Conservation (phyloP, 2,888 invertebrate genomes). For the Monopis laevigella region DNA sequence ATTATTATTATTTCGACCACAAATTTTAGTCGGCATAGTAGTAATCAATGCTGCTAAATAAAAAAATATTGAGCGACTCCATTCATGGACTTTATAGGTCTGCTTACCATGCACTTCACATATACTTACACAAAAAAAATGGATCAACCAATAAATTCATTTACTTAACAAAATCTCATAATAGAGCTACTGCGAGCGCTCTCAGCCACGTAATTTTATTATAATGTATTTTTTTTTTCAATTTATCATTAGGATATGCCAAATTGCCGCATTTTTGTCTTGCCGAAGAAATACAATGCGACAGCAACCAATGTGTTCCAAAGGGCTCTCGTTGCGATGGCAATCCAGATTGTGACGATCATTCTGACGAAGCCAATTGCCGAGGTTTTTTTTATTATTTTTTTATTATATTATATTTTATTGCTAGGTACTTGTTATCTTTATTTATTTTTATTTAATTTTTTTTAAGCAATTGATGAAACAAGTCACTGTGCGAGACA, state of each 20-base stretch:
- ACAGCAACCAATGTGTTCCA: constrained; percentile 69
- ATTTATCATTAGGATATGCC: background rate
- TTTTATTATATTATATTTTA: background rate
- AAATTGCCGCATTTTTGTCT: background rate
- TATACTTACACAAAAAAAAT: no score
- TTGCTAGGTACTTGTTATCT: background rate
- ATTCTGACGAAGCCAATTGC: constrained; percentile 42
- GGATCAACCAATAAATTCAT: no score
- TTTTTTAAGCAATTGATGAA: background rate
- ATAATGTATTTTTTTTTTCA: no score
- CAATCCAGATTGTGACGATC: constrained; percentile 48
- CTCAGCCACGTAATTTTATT: no score
- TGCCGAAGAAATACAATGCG: constrained; percentile 54
- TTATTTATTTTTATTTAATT: background rate
- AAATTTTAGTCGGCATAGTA: no score
- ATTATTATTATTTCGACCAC: no score
- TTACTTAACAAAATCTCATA: no score
- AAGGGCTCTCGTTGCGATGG: constrained; percentile 29
- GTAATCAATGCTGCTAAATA: no score
- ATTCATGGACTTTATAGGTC: no score
- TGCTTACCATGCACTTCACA: no score
- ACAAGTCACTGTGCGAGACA: constrained; percentile 13
- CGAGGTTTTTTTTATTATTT: constrained; percentile 14
- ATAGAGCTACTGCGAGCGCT: no score
- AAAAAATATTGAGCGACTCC: no score